Evolutionary conservation across 2,113 vertebrate genomes (phyloP).

Genomic region (Cebus imitator): DNA sequence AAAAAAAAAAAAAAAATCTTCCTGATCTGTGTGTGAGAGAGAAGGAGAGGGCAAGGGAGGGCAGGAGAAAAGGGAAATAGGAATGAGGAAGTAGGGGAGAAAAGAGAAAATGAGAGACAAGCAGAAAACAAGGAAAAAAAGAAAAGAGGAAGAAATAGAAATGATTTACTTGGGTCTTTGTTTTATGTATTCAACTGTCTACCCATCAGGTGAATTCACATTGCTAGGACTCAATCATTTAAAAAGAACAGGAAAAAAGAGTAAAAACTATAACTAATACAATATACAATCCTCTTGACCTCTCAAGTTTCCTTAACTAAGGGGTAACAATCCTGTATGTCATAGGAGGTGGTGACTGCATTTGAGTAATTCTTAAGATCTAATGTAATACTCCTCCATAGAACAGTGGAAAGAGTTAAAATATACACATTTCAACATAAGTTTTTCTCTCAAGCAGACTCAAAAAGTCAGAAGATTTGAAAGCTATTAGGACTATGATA

Average conservation of each 20-base stretch:
- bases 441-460: slow-evolving; percentile 80
- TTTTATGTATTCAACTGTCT: neutral
- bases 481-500: slow-evolving; percentile 85
- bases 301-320: neutral
- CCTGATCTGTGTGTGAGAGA: neutral
- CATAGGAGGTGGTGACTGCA: neutral
- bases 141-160: neutral
- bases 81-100: accelerated
- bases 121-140: neutral
- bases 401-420: slow-evolving; percentile 82
- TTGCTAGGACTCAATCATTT: neutral
- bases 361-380: slow-evolving; percentile 63
- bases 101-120: neutral
- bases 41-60: neutral
- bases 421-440: slow-evolving; percentile 81
- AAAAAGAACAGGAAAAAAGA: neutral
- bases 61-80: neutral
- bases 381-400: slow-evolving; percentile 70
- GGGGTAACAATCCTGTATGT: slow-evolving; percentile 52
- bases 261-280: neutral
- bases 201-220: neutral
- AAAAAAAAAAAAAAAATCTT: neutral
- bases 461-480: slow-evolving; percentile 86
- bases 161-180: neutral
- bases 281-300: neutral